Percentiles rank a stretch among this genome's conserved stretches.
phyloP scores from a whole-genome alignment of 2,888 invertebrate genomes.

The Sepioteuthis lessoniana region DNA sequence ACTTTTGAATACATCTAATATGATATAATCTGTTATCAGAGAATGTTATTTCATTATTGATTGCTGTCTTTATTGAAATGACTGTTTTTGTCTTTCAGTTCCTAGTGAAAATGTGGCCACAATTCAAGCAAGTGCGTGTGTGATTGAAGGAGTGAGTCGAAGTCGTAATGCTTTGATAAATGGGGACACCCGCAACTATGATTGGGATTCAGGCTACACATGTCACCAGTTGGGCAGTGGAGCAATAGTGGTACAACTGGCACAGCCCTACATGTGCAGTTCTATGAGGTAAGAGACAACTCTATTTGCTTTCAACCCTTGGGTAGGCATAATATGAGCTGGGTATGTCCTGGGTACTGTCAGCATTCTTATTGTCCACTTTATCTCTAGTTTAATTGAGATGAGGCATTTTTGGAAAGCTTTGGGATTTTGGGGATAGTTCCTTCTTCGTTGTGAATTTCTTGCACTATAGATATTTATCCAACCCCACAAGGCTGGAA shows the following conservation, averaged over 20 bases:
- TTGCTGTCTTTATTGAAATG: background rate
- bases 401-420: background rate
- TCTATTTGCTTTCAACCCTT: background rate
- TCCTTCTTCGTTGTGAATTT: background rate
- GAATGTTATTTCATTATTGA: background rate
- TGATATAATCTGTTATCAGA: background rate
- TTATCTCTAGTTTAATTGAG: background rate
- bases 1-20: too few relatives aligned
- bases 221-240: slow-evolving; percentile 90
- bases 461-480: too few relatives aligned
- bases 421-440: background rate
- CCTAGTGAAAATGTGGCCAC: slow-evolving; percentile 95
- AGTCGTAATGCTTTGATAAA: slow-evolving; percentile 95
- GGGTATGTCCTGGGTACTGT: too few relatives aligned
- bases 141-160: slow-evolving; percentile 95
- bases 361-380: background rate
- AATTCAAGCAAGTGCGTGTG: slow-evolving; percentile 89
- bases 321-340: too few relatives aligned
- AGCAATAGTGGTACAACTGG: slow-evolving; percentile 93
- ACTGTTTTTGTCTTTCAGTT: slow-evolving; percentile 74
- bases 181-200: slow-evolving; percentile 94
- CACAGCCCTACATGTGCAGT: slow-evolving; percentile 93
- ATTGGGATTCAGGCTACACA: slow-evolving; percentile 99
- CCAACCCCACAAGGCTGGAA: too few relatives aligned
- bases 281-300: slow-evolving; percentile 81